Evolutionary conservation across 2,888 invertebrate genomes (phyloP).

Genomic region (Phyllotreta cruciferae): DNA sequence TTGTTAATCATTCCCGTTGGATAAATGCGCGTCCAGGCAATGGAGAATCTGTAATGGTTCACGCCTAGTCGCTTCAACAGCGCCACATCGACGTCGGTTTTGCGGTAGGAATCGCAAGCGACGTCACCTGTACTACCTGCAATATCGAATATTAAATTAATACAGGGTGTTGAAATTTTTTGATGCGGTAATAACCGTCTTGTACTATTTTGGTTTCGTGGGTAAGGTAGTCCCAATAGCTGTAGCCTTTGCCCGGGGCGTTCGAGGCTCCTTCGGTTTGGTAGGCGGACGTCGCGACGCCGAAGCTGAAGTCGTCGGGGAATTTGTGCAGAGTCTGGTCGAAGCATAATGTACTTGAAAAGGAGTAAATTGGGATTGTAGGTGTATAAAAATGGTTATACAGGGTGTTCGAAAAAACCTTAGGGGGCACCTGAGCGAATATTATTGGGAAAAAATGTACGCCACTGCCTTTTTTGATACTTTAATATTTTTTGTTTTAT

Average conservation of each 20-base stretch:
- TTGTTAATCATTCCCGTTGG: slow-evolving; percentile 72
- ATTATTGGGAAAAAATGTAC: too few relatives aligned
- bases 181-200: slow-evolving; percentile 51
- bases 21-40: slow-evolving; percentile 70
- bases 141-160: not conserved
- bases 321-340: slow-evolving; percentile 26
- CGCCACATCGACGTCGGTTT: slow-evolving; percentile 65
- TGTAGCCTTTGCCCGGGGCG: slow-evolving; percentile 64
- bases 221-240: slow-evolving; percentile 72
- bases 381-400: too few relatives aligned
- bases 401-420: too few relatives aligned
- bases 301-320: slow-evolving; percentile 36
- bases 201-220: slow-evolving; percentile 60
- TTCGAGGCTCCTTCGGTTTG: slow-evolving; percentile 48
- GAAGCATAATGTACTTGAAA: not conserved
- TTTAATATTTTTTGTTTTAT: too few relatives aligned
- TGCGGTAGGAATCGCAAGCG: slow-evolving; percentile 73
- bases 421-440: too few relatives aligned
- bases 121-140: slow-evolving; percentile 65
- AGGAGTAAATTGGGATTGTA: not conserved
- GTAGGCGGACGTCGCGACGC: slow-evolving; percentile 37
- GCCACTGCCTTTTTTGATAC: too few relatives aligned
- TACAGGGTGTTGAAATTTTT: not conserved
- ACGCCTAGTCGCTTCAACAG: slow-evolving; percentile 65
- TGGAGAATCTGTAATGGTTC: slow-evolving; percentile 66